Base-by-base conservation (phyloP, 2,797 vertebrate genomes). In the Spinus olivaceus region DNA sequence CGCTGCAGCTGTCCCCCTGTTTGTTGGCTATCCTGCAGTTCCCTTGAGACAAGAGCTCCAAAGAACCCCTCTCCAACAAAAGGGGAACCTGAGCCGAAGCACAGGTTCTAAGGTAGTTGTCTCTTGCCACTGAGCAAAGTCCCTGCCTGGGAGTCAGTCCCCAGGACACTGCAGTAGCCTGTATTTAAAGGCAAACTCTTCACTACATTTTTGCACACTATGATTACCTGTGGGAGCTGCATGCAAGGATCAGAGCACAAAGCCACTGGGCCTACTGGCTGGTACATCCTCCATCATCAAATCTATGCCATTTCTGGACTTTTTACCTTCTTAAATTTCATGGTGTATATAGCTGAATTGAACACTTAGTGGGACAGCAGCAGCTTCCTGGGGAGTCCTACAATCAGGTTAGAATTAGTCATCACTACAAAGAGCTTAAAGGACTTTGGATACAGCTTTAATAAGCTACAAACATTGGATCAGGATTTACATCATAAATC, bases 401-500 rank as follows among this genome's bases (percentile, higher is more conserved):
- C 44, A 44, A 3, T 65, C 67, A 82, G 32, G 39, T 89, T 86
- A 72, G 74, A 67, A 87, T 54, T 85, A 74, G 22, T 82, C 35
- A 27, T 72, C 14, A 2, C 71, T 64, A n/a, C 65, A 46, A 57
- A 42, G 65, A 84, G 53, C 49, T 82, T 76, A 47, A 86, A 91
- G 82, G 84, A 93, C 88, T 85, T 96, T 81, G 86, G 83, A 88
- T 86, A 50, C 73, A 53, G 39, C 46, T 95, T 95, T 90, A 90
- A 78, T 65, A 76, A 92, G 61, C 72, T 91, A 76, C 54, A 93
- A 93, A 86, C 73, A 70, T 44, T 61, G 39, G 79, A 94, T 95
- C 85, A 94, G 87, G 89, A 90, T 96, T 94, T 94, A 61, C 50
- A 86, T 94, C 88, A 66, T 95, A 91, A 96, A 96, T 95, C 90